phyloP scores from a whole-genome alignment of 2,113 vertebrate genomes.

The Rhineura floridana region DNA sequence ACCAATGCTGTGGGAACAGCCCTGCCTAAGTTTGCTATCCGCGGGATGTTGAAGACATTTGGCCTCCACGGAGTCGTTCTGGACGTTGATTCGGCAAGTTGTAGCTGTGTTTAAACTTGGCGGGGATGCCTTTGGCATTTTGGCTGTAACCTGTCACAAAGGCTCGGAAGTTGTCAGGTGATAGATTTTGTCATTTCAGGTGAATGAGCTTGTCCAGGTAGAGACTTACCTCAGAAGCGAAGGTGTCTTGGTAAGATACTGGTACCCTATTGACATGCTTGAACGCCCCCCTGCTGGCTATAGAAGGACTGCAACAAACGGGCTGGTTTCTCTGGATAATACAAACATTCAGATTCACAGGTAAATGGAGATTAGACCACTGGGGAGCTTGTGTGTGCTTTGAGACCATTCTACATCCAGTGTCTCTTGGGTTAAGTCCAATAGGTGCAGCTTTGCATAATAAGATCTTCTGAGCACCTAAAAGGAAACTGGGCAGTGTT shows the following conservation, averaged over 20 bases:
- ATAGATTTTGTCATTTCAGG: constrained; percentile 71
- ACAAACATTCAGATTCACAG: constrained; percentile 98
- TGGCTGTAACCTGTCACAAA: not conserved
- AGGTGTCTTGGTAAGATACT: constrained; percentile 94
- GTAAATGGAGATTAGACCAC: constrained; percentile 63
- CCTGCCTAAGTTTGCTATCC: constrained; percentile 94
- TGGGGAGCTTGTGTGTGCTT: not conserved
- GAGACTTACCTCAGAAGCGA: constrained; percentile 96
- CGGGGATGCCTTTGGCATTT: not conserved
- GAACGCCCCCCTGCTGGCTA: constrained; percentile 94
- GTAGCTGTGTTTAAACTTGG: rapidly evolving
- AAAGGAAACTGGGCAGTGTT: not conserved
- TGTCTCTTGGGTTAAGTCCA: rapidly evolving
- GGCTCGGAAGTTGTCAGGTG: rapidly evolving
- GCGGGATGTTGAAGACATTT: constrained; percentile 97
- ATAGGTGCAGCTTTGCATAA: not conserved
- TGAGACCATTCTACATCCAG: too few species aligned
- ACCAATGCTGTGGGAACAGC: constrained; percentile 90
- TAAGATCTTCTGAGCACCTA: not conserved
- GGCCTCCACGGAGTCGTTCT: constrained; percentile 94
- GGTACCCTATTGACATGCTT: constrained; percentile 98
- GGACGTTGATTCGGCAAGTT: constrained; percentile 94
- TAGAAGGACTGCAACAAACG: constrained; percentile 93
- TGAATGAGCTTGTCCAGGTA: constrained; percentile 95
- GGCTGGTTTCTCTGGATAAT: constrained; percentile 92